Evolutionary conservation across 92 coral and sea anemone species (phyloP), one percentile per base, ranked within the genome.

Genomic region (Micromussa lordhowensis): DNA sequence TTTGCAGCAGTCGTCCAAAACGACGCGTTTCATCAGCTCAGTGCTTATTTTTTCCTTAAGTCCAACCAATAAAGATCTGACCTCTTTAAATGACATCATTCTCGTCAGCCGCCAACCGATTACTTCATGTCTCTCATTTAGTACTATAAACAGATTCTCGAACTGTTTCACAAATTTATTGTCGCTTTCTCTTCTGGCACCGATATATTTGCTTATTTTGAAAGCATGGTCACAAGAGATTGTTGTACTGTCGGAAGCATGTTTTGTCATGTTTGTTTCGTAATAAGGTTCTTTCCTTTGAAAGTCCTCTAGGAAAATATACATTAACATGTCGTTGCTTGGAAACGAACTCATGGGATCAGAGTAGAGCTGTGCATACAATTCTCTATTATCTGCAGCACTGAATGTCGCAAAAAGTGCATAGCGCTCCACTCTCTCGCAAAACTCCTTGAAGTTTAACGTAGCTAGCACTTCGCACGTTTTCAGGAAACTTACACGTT

Each of bases 201-300:
- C 94, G 13, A 91, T 87, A 74, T 84, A 89, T 68, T 90, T 92
- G 86, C 96, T 90, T 1, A 91, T 86, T 74, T 83, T 94, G 86
- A 92, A 94, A 35, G 96, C 87, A 84, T 94, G 96, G 73, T 94
- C 96, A 75, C 94, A 94, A 11, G 90, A 85, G 28, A 94, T 84
- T 5, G 79, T 80, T 24, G 85, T 82, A 29, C 91, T 85, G 26
- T 21, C 53, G 12, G 4, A 17, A 17, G 87, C 87, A 18, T 38
- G 59, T 54, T 70, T 24, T 22, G 29, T 78, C 92, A 91, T 69
- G 9, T 91, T 86, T 0, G 30, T 85, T 53, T 91, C 81, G 19
- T 81, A 89, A 5, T 19, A 15, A 9, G 40, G 9, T 53, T 91
- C 66, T 64, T 87, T 85, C 18, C 31, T 68, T 31, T 88, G 68